Evolutionary conservation across 2,797 vertebrate genomes (phyloP).

Genomic region (Lemur catta): DNA sequence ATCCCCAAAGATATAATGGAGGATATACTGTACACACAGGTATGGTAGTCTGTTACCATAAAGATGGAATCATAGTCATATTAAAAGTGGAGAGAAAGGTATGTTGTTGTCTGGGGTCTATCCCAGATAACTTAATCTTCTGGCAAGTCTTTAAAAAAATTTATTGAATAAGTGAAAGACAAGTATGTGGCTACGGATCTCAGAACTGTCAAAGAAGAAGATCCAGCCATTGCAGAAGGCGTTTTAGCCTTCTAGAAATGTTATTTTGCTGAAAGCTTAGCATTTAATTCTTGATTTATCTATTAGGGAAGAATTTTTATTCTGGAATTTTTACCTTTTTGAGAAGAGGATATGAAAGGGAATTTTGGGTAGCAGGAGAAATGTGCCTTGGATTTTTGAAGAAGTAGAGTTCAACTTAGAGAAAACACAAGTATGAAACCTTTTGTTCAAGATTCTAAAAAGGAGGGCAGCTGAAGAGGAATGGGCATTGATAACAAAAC

Average conservation of each 20-base stretch:
- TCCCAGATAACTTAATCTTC: background rate
- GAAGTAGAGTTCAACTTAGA: conserved; percentile 18
- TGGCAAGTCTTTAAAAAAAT: background rate
- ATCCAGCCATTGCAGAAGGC: background rate
- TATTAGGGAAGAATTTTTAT: conserved; percentile 11
- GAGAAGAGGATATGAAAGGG: background rate
- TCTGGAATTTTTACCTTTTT: conserved; percentile 1
- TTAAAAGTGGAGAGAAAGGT: background rate
- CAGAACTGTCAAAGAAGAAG: background rate
- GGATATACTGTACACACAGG: background rate
- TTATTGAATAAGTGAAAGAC: background rate
- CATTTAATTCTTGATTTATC: background rate
- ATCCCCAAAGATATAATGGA: background rate
- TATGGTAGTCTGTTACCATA: background rate
- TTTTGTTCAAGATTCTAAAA: background rate
- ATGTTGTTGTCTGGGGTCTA: background rate
- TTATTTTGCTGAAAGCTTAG: background rate
- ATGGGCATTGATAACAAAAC: background rate
- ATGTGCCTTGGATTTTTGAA: conserved; percentile 32
- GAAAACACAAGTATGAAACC: background rate
- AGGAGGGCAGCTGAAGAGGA: background rate
- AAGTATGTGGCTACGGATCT: background rate
- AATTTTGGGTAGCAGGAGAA: conserved; percentile 13
- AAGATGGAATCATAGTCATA: background rate
- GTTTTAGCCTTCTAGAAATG: background rate